Base-by-base conservation (phyloP, 2,888 invertebrate genomes). In the Stenotaenia linearis region DNA sequence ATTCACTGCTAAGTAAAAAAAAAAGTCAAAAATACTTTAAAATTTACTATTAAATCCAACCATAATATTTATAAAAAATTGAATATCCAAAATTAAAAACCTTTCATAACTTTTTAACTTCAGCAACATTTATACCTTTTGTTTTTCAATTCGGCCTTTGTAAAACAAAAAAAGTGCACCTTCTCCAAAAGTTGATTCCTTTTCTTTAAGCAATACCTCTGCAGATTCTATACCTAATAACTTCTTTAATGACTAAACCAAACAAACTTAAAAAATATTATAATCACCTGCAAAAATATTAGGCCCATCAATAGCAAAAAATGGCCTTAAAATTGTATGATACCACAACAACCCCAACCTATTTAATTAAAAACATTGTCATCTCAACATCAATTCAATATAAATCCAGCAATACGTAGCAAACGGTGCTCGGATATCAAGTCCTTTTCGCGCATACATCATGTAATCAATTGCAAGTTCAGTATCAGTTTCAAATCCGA, bases 161-260 rank as follows among this genome's bases (percentile, higher is more conserved):
- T 91, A 92, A 85, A 91, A 92, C 25, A 91, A 86, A 85, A 91
- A 92, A 12, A 92, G 85, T 0, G 91, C 90, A 0, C 91, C 91
- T 80, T 90, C 85, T 37, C 88, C 87, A 84, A 90, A 92, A 82
- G 90, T 88, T 79, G 85, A 82, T 84, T 89, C 85, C 37, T 88
- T 87, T 85, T 91, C 89, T 79, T 87, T 84, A 81, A 90, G 87
- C 32, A 91, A 85, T 80, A 87, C 84, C 80, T 87, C 86, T 0
- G 90, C 89, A 2, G 87, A 88, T 69, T 88, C 86, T 0, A 90
- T 89, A 9, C 91, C 78, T 77, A 45, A 40, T 35, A 4, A 30
- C 35, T 35, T 23, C 35, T 12, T 23, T 23, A 77, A 21, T 45
- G 5, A 35, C n/a, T 15, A 77, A 23, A 15, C 12, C 18, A 10